Evolutionary conservation across 2,888 invertebrate species (phyloP).

Genomic region (Nephrotoma appendiculata): DNA sequence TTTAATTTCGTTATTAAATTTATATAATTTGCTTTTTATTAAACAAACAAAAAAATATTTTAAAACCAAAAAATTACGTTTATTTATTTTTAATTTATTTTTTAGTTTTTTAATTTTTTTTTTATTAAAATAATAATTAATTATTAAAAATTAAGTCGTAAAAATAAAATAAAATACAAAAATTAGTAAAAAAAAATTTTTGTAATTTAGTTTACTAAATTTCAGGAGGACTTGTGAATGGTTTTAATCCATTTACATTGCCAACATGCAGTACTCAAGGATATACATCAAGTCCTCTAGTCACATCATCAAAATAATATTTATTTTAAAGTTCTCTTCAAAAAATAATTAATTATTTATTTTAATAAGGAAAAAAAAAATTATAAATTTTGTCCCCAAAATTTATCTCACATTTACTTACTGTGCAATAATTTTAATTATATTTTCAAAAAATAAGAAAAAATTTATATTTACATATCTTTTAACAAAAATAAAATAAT

Average conservation of each 20-base stretch:
- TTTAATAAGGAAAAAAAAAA: not conserved
- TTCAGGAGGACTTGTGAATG: slow-evolving; percentile 58
- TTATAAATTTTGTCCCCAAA: not conserved
- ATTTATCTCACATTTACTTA: not conserved
- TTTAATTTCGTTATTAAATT: not conserved
- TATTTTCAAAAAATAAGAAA: not conserved
- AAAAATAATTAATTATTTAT: not conserved
- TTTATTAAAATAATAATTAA: slow-evolving; percentile 4
- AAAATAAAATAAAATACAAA: slow-evolving; percentile 3
- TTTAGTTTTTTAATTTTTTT: slow-evolving; percentile 3
- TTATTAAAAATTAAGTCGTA: not conserved
- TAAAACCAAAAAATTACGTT: not conserved
- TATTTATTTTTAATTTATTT: not conserved
- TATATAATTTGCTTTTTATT: not conserved
- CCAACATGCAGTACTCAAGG: slow-evolving; percentile 75
- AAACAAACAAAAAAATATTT: not conserved
- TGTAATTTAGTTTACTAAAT: slow-evolving; percentile 11
- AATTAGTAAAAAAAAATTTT: slow-evolving; percentile 3
- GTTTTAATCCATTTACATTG: slow-evolving; percentile 86
- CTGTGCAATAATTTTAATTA: not conserved
- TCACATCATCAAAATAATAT: slow-evolving; percentile 61
- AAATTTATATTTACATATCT: not conserved
- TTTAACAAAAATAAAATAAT: not conserved
- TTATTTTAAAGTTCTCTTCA: slow-evolving; percentile 10
- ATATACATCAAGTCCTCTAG: slow-evolving; percentile 65